Evolutionary conservation across 2,113 vertebrate species (phyloP).

Genomic region (Pseudonaja textilis): DNA sequence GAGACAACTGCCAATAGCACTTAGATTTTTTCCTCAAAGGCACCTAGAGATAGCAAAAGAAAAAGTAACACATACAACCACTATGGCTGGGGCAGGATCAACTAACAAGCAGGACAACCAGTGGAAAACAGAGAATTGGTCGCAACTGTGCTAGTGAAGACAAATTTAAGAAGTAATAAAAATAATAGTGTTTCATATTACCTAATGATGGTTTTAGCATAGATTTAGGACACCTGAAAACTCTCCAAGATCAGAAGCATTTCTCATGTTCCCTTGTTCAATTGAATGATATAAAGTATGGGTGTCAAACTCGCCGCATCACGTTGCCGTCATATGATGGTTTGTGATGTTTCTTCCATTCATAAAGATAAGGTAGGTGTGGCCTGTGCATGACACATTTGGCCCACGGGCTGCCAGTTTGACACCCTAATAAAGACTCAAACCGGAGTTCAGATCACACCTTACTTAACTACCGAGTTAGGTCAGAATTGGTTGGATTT

Average conservation of each 20-base stretch:
- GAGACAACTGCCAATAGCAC: not conserved
- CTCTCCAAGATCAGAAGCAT: not conserved
- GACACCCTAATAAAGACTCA: not conserved
- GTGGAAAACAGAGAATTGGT: not conserved
- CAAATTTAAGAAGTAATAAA: not conserved
- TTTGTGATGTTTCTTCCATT: no score
- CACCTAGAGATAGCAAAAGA: not conserved
- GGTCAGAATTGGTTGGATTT: not conserved
- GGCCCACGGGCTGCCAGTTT: no score
- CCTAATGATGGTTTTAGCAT: not conserved
- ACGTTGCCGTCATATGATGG: no score
- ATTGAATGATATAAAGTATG: not conserved
- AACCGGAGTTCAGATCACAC: not conserved
- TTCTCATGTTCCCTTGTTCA: not conserved
- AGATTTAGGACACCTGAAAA: not conserved
- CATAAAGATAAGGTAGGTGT: no score
- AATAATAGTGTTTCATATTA: not conserved
- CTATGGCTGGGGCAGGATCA: not conserved
- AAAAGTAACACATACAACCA: not conserved
- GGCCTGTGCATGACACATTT: no score
- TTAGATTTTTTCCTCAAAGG: not conserved
- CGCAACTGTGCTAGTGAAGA: not conserved
- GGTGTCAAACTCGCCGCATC: no score
- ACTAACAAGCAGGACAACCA: not conserved
- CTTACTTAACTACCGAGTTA: not conserved